Base-by-base conservation (phyloP, 1,140 invertebrate genomes). In the Drosophila saltans region DNA sequence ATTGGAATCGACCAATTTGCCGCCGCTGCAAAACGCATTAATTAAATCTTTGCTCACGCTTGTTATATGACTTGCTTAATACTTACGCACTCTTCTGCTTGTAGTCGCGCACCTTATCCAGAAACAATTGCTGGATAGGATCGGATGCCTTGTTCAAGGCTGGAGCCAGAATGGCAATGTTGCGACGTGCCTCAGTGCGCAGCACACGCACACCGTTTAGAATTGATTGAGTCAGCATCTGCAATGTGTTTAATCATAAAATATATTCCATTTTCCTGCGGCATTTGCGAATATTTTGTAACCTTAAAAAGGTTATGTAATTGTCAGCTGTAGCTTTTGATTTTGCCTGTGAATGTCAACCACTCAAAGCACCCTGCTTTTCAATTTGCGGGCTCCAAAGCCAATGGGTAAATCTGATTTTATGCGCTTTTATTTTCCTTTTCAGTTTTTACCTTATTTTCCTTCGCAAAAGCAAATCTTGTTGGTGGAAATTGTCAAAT, bases 81-180 rank as follows among this genome's bases (percentile, higher is more conserved):
- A 78, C 77, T 78, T 64, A 92, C 92, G 79, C 40, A 80, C 91
- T 91, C 74, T 92, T 92, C 56, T 90, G 75, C 71, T 95, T 97
- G 93, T 98, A 99, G 93, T 98, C 98, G 60, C 95, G 95, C 73
- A 99, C 95, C 95, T 98, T 98, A 62, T 98, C 97, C 45, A 98
- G 81, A 92, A 99, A 99, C 28, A 99, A 92, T 93, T 98, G 96
- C 91, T 99, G 98, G 90, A 99, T 98, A 5, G 98, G 97, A 92
- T 99, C 98, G 3, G 94, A 93, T 3, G 95, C 95, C 91, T 96
- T 96, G 85, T 96, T 95, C 61, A 96, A 91, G 30, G 93, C 94
- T 24, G 96, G 95, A 9, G 95, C 95, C 66, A 94, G 91, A 62
- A 96, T 92, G 65, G 95, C 95, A 66, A 96, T 92, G 88, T 96